A percentile compares a stretch with the other conserved stretches of the same genome.
Evolutionary conservation across 2,888 invertebrate genomes (phyloP).

Genomic region (Morinoia aosen): DNA sequence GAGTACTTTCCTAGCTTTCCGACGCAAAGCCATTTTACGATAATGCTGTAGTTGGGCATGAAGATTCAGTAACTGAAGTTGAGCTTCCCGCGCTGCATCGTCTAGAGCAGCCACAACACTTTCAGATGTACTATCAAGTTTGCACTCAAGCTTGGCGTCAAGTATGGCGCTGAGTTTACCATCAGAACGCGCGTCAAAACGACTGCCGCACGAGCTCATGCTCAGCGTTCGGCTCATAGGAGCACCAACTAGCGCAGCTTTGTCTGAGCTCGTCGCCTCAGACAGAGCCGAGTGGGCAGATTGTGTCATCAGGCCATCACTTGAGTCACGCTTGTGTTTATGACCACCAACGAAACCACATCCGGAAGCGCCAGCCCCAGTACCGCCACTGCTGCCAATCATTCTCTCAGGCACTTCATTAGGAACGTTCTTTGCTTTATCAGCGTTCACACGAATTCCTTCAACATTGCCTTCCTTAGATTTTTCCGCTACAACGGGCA

Average conservation of each 20-base stretch:
- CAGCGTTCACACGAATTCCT: neutral
- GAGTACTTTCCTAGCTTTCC: neutral
- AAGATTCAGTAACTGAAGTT: conserved; percentile 42
- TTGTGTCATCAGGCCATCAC: conserved; percentile 22
- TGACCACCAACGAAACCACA: neutral
- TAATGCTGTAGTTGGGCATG: conserved; percentile 48
- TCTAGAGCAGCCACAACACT: conserved; percentile 51
- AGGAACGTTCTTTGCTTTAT: neutral
- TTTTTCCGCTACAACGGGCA: neutral
- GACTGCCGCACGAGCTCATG: conserved; percentile 45
- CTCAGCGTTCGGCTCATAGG: conserved; percentile 17
- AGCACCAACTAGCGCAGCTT: neutral
- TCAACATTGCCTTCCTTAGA: neutral
- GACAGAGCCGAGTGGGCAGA: conserved; percentile 18
- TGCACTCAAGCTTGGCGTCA: conserved; percentile 33
- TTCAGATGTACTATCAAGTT: conserved; percentile 38
- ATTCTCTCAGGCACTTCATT: neutral
- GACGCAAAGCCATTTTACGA: conserved; percentile 41
- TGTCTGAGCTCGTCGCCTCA: neutral
- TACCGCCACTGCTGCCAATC: neutral
- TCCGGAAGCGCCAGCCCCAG: neutral
- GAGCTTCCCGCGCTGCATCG: conserved; percentile 52
- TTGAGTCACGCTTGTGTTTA: neutral
- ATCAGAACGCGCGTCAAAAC: conserved; percentile 23
- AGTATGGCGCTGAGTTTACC: conserved; percentile 26